Base-by-base conservation (phyloP, 1,140 invertebrate genomes). In the Drosophila tristis region DNA sequence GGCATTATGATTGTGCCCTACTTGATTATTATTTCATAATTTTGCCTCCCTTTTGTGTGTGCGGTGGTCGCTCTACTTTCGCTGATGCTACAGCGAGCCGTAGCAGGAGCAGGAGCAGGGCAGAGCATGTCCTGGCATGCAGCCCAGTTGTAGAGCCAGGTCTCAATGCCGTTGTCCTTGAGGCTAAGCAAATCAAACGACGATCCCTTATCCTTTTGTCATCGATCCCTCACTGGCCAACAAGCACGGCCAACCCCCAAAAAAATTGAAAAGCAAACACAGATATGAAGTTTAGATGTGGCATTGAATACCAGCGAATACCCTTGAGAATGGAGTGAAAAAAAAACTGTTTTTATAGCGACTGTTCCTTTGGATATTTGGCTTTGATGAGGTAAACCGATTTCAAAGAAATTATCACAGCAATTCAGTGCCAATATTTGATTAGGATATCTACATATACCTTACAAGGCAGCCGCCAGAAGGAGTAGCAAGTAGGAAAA, bases 1-100 rank as follows among this genome's bases (percentile, higher is more conserved):
- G 78, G 59, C 78, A 81, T 78, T 79, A 76, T 84, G 74, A 84
- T 87, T 76, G 71, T 80, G 59, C 64, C 45, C 74, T 67, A 82
- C 74, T 75, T 87, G 78, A 87, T 82, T 86, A 82, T 89, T 89
- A 87, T 76, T 89, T 86, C 82, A 86, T 82, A 87, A 86, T 82
- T 70, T 64, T 16, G 59, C 56, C 59, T 56, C 55, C 49, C 61
- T 47, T 79, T 45, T 31, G 50, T 48, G 29, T 63, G n/a, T n/a
- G 16, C 35, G 20, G 42, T 47, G 54, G 39, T 35, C 63, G 60
- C 71, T 76, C 77, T 77, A 80, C 80, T 72, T 85, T 80, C 59
- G 48, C 50, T 64, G 63, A 44, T 58, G 26, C 39, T 25, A 29
- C 11, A 39, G 11, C 11, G 35, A 39, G 35, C 8, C 11, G 23